These are phyloP conservation scores for Bibio marci DNA, from an alignment of 2,888 invertebrate species.

Conservation along the genomic window DNA sequence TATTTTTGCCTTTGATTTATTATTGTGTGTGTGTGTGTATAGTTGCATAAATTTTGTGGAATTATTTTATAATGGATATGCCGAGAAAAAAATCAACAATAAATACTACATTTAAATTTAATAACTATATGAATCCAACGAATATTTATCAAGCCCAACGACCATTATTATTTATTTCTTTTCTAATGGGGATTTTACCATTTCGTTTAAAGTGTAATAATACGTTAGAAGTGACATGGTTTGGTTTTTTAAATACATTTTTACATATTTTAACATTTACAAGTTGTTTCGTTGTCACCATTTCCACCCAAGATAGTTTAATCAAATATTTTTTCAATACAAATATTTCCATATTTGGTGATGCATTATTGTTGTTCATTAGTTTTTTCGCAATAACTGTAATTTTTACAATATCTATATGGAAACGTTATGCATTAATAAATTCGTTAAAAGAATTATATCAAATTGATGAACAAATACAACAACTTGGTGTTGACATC, in stretches of 20 bases:
- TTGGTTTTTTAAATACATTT: constrained; percentile 2
- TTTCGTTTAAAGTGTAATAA: too few relatives aligned
- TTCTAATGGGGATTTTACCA: too few relatives aligned
- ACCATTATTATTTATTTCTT: too few relatives aligned
- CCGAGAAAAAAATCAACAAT: too few relatives aligned
- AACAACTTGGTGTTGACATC: constrained; percentile 3
- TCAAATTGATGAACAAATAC: constrained; percentile 1
- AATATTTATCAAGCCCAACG: background rate
- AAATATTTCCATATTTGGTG: background rate
- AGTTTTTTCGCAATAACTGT: background rate
- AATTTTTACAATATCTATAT: background rate
- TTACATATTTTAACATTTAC: constrained; percentile 1
- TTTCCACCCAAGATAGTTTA: background rate
- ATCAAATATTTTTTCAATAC: background rate
- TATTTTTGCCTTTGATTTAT: too few relatives aligned
- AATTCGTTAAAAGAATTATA: too few relatives aligned
- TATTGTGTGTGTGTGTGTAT: too few relatives aligned
- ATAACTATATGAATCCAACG: background rate
- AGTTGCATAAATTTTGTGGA: too few relatives aligned
- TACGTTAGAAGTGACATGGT: background rate
- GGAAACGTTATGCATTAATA: too few relatives aligned
- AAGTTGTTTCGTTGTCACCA: background rate
- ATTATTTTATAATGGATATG: too few relatives aligned
- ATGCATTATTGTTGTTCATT: background rate
- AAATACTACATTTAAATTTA: too few relatives aligned